Percentiles rank a stretch among this genome's conserved stretches.
phyloP scores from a whole-genome alignment of 2,797 vertebrate genomes.

The Strix occidentalis region DNA sequence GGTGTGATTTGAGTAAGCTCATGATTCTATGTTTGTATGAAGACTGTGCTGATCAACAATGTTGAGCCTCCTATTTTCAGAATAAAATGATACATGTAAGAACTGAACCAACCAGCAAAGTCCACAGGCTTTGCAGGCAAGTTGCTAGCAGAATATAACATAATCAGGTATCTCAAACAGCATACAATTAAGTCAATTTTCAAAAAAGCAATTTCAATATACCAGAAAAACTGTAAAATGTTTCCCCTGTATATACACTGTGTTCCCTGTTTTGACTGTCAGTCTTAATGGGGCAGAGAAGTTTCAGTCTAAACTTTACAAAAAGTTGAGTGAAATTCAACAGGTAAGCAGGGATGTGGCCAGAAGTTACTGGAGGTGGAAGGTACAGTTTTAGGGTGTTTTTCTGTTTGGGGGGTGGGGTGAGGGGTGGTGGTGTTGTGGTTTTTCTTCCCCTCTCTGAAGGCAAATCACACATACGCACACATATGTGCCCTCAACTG shows the following conservation, averaged over 20 bases:
- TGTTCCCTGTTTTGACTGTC: not conserved
- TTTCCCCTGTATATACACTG: not conserved
- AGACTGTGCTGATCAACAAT: not conserved
- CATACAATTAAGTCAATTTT: not conserved
- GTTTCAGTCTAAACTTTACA: not conserved
- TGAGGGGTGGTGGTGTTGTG: no score
- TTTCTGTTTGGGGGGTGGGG: not conserved
- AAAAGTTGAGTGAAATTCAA: not conserved
- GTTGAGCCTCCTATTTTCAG: not conserved
- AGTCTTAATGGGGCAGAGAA: not conserved
- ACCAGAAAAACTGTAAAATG: not conserved
- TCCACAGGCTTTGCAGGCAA: not conserved
- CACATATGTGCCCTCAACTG: fast-evolving
- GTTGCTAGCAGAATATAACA: not conserved
- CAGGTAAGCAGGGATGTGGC: not conserved
- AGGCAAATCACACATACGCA: not conserved
- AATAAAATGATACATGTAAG: not conserved
- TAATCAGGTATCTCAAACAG: not conserved
- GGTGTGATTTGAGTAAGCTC: not conserved
- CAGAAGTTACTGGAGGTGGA: not conserved
- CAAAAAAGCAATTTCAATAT: not conserved
- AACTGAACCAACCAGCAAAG: not conserved
- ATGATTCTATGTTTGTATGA: not conserved
- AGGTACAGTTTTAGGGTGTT: not conserved
- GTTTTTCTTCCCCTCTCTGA: not conserved